Conservation (phyloP, 2,888 invertebrate genomes). For the Drosophila nigricruria region DNA sequence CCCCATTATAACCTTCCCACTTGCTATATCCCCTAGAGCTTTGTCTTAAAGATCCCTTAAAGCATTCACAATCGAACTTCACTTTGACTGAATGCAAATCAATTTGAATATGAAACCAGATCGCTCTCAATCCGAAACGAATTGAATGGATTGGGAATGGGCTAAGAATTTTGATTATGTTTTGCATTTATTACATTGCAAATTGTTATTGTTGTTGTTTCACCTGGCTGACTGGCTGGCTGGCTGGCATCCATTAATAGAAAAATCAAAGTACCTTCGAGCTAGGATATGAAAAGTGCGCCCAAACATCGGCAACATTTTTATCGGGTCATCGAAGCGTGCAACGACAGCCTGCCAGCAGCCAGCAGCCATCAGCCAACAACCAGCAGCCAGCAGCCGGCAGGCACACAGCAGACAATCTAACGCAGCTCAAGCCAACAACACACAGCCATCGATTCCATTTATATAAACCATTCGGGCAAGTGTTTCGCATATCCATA, state of each 20-base stretch:
- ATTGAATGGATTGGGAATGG: slow-evolving; percentile 12
- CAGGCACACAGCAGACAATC: slow-evolving; percentile 16
- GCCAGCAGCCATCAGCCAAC: not conserved
- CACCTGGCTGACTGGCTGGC: slow-evolving; percentile 45
- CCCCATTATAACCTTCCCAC: not conserved
- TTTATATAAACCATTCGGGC: slow-evolving; percentile 31
- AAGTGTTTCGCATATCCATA: slow-evolving; percentile 36
- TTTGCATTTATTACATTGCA: slow-evolving; percentile 57
- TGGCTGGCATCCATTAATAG: slow-evolving; percentile 41
- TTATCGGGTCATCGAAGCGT: slow-evolving; percentile 71
- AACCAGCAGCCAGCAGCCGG: slow-evolving; percentile 1
- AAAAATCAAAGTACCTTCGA: slow-evolving; percentile 50
- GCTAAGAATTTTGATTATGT: slow-evolving; percentile 49
- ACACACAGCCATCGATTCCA: slow-evolving; percentile 15
- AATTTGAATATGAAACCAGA: slow-evolving; percentile 11
- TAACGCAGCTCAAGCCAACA: not conserved
- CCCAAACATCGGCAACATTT: slow-evolving; percentile 56
- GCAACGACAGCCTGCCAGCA: slow-evolving; percentile 45
- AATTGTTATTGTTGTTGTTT: slow-evolving; percentile 40
- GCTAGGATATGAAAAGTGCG: slow-evolving; percentile 31
- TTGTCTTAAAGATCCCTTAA: not conserved
- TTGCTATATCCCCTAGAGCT: not conserved
- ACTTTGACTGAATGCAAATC: slow-evolving; percentile 13
- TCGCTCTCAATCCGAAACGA: slow-evolving; percentile 6
- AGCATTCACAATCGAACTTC: not conserved